Evolutionary conservation across 2,113 vertebrate genomes (phyloP), one percentile per base, ranked within the genome.

Genomic region (Melanostigma gelatinosum): DNA sequence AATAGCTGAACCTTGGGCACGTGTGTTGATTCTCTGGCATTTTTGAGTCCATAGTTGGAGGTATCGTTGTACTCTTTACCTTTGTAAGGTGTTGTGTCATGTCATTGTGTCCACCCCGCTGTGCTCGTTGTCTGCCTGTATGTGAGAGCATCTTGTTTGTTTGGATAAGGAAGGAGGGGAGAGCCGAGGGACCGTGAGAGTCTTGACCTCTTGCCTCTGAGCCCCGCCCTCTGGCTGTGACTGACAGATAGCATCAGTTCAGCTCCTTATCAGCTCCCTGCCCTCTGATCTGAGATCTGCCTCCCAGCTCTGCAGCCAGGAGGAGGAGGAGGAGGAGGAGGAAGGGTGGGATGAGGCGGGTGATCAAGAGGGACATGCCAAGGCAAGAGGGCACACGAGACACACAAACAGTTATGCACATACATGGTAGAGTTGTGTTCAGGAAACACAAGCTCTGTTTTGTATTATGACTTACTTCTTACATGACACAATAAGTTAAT

Each of bases 161-260:
- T 90, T 91, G 77, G 80, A 86, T 84, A 91, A 85, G 85, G 82
- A 89, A 85, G 87, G 80, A 82, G 84, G 72, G 75, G 73, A 76
- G 84, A 85, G 86, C 69, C 58, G 18, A 82, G 87, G 80, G 90
- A 87, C 80, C 29, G 32, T 63, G 65, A 63, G 85, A 78, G 84
- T 79, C 77, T 83, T 91, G 91, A 90, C 87, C 88, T 80, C 71
- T 58, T 79, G 87, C 82, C 82, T 84, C 74, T 50, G 74, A 83
- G 91, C 80, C 85, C 87, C 91, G 76, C 90, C 92, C 91, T 92
- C 86, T 69, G 82, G 88, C 91, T 87, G 75, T 93, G 93, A 94
- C 87, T 91, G 94, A 93, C 92, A 93, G 94, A 94, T 95, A 95
- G 83, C 91, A 95, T 94, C 94, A 91, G 86, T 84, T n/a, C 86